These are phyloP conservation scores for Ahaetulla prasina DNA, from an alignment of 2,113 vertebrate genomes.

Conservation along the genomic window DNA sequence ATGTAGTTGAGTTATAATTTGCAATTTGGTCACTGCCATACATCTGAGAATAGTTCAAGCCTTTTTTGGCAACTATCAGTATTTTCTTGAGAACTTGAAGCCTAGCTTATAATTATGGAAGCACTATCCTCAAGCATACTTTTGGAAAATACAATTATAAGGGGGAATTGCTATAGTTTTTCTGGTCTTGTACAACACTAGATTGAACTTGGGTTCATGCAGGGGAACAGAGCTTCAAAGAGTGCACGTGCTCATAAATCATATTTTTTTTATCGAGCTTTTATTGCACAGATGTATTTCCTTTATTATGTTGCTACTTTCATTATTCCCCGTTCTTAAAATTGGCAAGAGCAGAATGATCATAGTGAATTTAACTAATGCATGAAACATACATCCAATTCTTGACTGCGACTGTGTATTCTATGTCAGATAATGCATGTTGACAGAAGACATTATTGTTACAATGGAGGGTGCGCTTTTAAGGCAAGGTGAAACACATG, in stretches of 20 bases:
- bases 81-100: background rate
- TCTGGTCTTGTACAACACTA: background rate
- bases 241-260: background rate
- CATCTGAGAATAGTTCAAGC: background rate
- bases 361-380: slow-evolving; percentile 25
- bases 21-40: background rate
- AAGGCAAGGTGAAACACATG: slow-evolving; percentile 26
- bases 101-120: background rate
- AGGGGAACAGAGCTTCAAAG: background rate
- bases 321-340: slow-evolving; percentile 3
- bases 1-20: background rate
- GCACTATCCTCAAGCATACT: background rate
- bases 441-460: slow-evolving; percentile 19
- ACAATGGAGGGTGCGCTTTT: slow-evolving; percentile 31
- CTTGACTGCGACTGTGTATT: slow-evolving; percentile 3
- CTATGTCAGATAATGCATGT: slow-evolving; percentile 10
- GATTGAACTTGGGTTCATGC: background rate
- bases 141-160: slow-evolving; percentile 13
- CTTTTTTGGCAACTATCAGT: background rate
- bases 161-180: background rate
- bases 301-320: slow-evolving; percentile 28
- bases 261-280: background rate
- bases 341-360: slow-evolving; percentile 29
- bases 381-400: background rate
- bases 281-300: background rate